Evolutionary conservation across 2,113 vertebrate genomes (phyloP).

Genomic region (Himantopus leucocephalus): DNA sequence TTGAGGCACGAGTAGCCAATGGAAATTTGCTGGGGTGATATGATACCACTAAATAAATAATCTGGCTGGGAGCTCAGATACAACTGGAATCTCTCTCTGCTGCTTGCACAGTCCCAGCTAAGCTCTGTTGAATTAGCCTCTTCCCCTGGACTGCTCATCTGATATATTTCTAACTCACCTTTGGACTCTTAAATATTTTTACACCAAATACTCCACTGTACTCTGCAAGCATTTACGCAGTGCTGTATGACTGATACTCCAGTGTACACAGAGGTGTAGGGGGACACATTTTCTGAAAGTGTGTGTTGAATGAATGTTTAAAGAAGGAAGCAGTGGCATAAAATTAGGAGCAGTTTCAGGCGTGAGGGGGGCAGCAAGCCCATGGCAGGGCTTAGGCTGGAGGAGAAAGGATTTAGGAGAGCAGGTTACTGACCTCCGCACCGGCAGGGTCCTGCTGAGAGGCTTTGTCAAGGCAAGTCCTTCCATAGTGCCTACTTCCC

Average conservation of each 20-base stretch:
- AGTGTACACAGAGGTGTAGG: not conserved
- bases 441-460: fast-evolving
- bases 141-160: not conserved
- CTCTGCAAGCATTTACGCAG: not conserved
- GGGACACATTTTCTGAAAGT: not conserved
- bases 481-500: not conserved
- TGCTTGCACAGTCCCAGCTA: not conserved
- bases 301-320: not conserved
- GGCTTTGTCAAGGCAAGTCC: not conserved
- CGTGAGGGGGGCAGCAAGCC: not conserved
- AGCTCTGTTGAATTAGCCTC: not conserved
- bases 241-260: not conserved
- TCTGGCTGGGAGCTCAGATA: not conserved
- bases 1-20: not conserved
- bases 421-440: not conserved
- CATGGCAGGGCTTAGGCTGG: not conserved
- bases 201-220: not conserved
- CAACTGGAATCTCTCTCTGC: not conserved
- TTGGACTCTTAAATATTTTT: conserved; percentile 36
- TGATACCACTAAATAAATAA: not conserved
- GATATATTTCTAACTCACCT: not conserved
- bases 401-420: not conserved
- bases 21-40: not conserved
- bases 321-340: not conserved
- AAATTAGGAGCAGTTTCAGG: not conserved